Base-by-base conservation (phyloP, 1,140 invertebrate genomes). In the Diorhabda elongata region DNA sequence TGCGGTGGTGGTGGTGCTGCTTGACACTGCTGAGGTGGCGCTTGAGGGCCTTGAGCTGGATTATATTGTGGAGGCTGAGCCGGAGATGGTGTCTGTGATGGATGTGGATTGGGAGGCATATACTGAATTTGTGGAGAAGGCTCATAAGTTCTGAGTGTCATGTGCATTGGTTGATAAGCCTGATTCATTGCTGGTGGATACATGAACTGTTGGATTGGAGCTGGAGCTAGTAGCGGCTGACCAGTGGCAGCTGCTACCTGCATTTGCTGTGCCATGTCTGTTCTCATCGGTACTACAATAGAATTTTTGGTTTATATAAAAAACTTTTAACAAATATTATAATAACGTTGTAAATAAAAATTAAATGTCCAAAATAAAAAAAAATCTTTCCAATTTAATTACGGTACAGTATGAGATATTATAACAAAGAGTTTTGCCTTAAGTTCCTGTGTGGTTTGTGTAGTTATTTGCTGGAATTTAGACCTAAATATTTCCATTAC, bases 171-270 rank as follows among this genome's bases (percentile, higher is more conserved):
- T 60, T 71, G 73, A 47, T 71, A 70, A 58, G 70, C 68, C 11
- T 74, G 70, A 41, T 71, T 71, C 64, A 88, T 82, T 80, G 71
- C 69, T 41, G 75, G 72, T 41, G 83, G 84, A 66, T 82, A 81
- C 76, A 88, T 83, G 77, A 86, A 87, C 67, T 78, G 85, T 74
- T 85, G 87, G 74, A 89, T 77, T 11, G 92, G 90, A 4, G 88
- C 90, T 7, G 91, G 90, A 45, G 92, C 89, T 73, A 95, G 82
- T 63, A 96, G 82, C 4, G 93, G 93, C 78, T 93, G 92, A 2
- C 93, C 93, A 52, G 92, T 94, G 58, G 91, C 92, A 1, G 87
- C 87, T 3, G 87, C 87, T 8, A 86, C 85, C 77, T 91, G 90
- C 85, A 92, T 90, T 75, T 90, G 89, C 41, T 87, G 87, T 41